These are phyloP conservation scores for Novumbra hubbsi DNA, from an alignment of 2,797 vertebrate species.

Conservation along the genomic window DNA sequence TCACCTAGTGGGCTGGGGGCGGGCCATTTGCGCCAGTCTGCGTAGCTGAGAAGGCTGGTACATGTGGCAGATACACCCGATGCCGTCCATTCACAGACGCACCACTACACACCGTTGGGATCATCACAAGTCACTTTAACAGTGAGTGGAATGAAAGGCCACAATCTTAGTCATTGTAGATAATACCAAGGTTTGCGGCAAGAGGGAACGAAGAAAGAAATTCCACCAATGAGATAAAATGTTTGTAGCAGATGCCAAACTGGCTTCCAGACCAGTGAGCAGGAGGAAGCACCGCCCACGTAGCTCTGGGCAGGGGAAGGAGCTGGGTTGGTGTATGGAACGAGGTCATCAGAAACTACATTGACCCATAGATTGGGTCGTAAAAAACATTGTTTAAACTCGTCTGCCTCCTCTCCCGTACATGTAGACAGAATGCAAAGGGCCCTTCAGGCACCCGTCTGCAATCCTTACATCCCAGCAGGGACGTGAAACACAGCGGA, in stretches of 20 bases:
- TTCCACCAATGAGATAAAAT: constrained; percentile 4
- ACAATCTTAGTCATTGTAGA: not conserved
- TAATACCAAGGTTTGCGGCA: constrained; percentile 16
- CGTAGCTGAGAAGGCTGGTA: too few species aligned
- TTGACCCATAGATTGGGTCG: not conserved
- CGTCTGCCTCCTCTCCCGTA: not conserved
- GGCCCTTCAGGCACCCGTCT: not conserved
- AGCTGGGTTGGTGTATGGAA: not conserved
- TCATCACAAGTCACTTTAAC: too few species aligned
- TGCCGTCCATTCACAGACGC: too few species aligned
- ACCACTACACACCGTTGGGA: too few species aligned
- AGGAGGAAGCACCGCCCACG: not conserved
- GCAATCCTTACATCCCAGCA: not conserved
- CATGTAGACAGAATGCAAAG: not conserved
- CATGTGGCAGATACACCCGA: too few species aligned
- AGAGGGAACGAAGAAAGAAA: constrained; percentile 1
- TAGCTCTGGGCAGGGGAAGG: not conserved
- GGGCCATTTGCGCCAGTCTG: too few species aligned
- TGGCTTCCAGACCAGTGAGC: constrained; percentile 3
- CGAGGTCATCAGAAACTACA: not conserved
- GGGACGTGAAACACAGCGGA: not conserved
- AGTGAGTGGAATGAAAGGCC: too few species aligned
- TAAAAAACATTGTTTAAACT: not conserved
- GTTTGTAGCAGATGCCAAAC: constrained; percentile 13
- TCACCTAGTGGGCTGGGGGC: too few species aligned